phyloP scores from a whole-genome alignment of 2,113 vertebrate species.

The Alosa alosa region DNA sequence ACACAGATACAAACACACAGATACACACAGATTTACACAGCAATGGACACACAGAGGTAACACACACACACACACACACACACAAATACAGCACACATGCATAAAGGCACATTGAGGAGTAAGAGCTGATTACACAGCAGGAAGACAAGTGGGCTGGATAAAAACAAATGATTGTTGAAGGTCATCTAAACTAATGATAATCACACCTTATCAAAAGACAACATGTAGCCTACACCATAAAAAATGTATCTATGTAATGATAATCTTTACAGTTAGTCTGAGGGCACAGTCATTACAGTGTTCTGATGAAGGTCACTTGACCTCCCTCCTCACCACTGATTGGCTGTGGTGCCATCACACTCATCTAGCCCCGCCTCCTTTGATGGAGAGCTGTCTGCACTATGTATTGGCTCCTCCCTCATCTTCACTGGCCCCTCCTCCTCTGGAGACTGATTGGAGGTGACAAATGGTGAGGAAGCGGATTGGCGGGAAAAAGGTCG shows the following conservation, averaged over 20 bases:
- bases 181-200: background rate
- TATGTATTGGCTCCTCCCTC: slow-evolving; percentile 28
- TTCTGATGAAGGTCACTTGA: background rate
- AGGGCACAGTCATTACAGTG: background rate
- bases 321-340: slow-evolving; percentile 55
- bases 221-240: background rate
- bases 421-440: slow-evolving; percentile 39
- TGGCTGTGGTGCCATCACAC: slow-evolving; percentile 24
- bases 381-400: background rate
- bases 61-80: background rate
- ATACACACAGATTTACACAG: background rate
- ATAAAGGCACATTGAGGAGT: background rate
- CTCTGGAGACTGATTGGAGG: slow-evolving; percentile 48
- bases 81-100: background rate
- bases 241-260: too few relatives aligned
- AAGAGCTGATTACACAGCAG: background rate
- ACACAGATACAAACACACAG: background rate
- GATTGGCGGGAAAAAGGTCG: slow-evolving; percentile 46
- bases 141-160: background rate
- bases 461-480: slow-evolving; percentile 47
- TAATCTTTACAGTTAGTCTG: too few relatives aligned
- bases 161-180: background rate
- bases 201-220: background rate
- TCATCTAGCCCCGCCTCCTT: slow-evolving; percentile 32
- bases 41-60: background rate